Evolutionary conservation across 2,113 vertebrate genomes (phyloP), one percentile per base, ranked within the genome.

Genomic region (Telmatochromis sp.): DNA sequence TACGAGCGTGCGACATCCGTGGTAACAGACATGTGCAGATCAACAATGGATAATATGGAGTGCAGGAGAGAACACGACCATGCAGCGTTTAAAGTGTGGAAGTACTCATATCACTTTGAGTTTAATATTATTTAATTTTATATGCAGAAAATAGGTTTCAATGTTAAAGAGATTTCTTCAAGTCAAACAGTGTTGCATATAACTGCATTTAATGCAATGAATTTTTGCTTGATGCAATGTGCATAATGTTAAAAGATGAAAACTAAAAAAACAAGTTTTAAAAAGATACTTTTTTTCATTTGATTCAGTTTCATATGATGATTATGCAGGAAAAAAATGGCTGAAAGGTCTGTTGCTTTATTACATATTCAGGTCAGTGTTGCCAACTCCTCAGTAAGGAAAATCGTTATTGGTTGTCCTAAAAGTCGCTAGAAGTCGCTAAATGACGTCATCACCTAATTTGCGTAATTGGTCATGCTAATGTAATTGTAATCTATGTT

Each of bases 151-250:
- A 60, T 6, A 19, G 28, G 57, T 33, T 33, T 60, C 15, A 33
- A 19, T 60, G 28, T 60, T 19, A 0, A 33, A 60, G 1, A 60
- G 1, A 19, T 60, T 60, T 33, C 28, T 60, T 60, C 57, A 33
- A 19, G 57, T 33, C 57, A 60, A 33, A 19, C 1, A 33, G 1
- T 1, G 15, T 60, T 60, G 5, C 57, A 60, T 60, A 19, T 33
- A 33, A 33, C 0, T 60, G 28, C 9, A 60, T 1, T 60, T 17
- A 60, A 60, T 0, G 55, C 55, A 58, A 0, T 58, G 23, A 9
- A 9, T 28, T 2, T 58, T 31, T 58, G 14, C 55, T 58, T 58
- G 13, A 58, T 58, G 26, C 57, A 60, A 31, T 60, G 57, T 7
- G 57, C 57, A 33, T 60, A 33, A 60, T 0, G 5, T 60, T 60